A percentile compares a stretch with the other conserved stretches of the same genome.
Conservation (phyloP, 2,797 vertebrate species). For the Pipistrellus pipistrellus region DNA sequence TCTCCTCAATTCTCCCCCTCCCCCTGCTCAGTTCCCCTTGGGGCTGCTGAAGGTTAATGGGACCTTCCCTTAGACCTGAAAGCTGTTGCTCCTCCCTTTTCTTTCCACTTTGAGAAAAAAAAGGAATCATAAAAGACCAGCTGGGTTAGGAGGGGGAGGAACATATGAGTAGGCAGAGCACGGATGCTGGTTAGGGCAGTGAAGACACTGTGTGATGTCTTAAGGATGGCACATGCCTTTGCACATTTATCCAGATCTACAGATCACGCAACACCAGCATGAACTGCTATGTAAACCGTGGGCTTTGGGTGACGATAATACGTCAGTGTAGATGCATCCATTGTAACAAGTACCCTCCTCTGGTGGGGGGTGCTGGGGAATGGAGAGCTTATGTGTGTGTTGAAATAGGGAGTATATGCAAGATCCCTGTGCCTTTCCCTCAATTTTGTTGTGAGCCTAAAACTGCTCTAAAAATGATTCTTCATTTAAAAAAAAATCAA, state of each 20-base stretch:
- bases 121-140: background rate
- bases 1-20: background rate
- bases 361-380: background rate
- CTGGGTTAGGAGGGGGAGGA: background rate
- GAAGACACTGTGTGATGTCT: background rate
- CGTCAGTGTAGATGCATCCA: background rate
- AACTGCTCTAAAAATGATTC: background rate
- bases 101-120: background rate
- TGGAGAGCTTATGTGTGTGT: background rate
- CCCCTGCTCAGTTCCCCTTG: background rate
- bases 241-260: background rate
- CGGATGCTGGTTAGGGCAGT: background rate
- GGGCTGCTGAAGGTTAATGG: background rate
- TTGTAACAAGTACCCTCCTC: background rate
- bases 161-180: background rate
- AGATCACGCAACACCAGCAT: background rate
- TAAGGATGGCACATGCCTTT: background rate
- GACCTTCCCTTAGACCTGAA: background rate
- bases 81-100: background rate
- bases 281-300: background rate
- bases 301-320: background rate
- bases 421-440: background rate
- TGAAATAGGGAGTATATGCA: background rate
- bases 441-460: background rate
- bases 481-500: background rate